Conservation (phyloP, 1,140 invertebrate genomes). For the Nilaparvata lugens region DNA sequence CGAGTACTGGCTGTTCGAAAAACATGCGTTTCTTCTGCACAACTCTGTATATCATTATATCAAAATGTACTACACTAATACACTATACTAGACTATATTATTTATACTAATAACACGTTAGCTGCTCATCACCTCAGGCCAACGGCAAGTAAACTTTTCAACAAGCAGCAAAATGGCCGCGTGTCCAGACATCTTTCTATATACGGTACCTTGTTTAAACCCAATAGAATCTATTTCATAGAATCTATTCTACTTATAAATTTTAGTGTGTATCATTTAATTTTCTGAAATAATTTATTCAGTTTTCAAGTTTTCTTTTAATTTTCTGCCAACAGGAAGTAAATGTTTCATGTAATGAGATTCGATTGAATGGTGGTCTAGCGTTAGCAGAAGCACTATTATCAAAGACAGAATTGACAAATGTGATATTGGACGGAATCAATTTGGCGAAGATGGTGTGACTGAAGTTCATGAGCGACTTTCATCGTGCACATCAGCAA, state of each 20-base stretch:
- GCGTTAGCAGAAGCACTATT: conserved; percentile 52
- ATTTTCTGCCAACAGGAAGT: conserved; percentile 42
- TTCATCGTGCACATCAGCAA: conserved; percentile 27
- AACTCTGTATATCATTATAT: too few species aligned
- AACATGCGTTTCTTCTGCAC: too few species aligned
- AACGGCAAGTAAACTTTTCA: background rate
- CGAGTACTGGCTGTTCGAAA: too few species aligned
- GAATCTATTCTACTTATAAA: too few species aligned
- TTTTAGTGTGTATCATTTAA: too few species aligned
- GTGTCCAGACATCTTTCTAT: background rate
- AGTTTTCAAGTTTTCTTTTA: background rate
- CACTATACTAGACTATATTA: too few species aligned
- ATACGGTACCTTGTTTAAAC: background rate
- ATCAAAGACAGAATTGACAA: conserved; percentile 50
- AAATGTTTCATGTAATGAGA: conserved; percentile 72
- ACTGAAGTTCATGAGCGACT: conserved; percentile 39
- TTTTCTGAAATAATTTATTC: too few species aligned
- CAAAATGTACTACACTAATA: too few species aligned
- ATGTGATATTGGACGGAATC: conserved; percentile 57
- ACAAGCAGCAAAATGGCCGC: background rate
- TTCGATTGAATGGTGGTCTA: conserved; percentile 52
- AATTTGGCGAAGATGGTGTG: conserved; percentile 51
- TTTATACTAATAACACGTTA: too few species aligned
- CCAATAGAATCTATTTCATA: conserved; percentile 1
- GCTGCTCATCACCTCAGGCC: too few species aligned